Evolutionary conservation across 1,140 invertebrate genomes (phyloP), one percentile per base, ranked within the genome.

Genomic region (Drosophila pseudoananassae): DNA sequence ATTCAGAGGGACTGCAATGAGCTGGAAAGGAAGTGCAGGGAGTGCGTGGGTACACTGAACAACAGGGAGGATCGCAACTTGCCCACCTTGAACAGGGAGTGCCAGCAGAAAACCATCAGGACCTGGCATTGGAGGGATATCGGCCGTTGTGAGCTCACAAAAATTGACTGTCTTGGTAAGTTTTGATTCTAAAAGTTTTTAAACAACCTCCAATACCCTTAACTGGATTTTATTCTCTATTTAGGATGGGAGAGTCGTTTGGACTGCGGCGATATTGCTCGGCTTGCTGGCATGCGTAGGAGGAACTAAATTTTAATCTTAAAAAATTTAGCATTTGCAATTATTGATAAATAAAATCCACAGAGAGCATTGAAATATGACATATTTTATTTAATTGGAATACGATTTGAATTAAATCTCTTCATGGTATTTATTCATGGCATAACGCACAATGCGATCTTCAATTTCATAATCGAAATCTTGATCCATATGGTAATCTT

Each of bases 41-140:
- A 25, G 6, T 76, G 73, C 12, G 51, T 70, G 17, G 40, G 38
- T 1, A 38, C 20, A 6, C 14, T 66, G 0, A 51, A 52, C 27
- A 63, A 64, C 6, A 0, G 23, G 0, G 15, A 12, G 5, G 63
- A 66, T 38, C 33, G 45, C 20, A 31, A 10, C 8, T n/a, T 49
- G 36, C 55, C 55, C 10, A 12, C 14, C 4, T 7, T 76, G 9
- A 76, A 76, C 17, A 53, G 25, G 27, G 31, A 47, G 23, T 77
- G 74, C 57, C 50, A 52, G 5, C 1, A 4, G 2, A 76, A 8
- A 20, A 45, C 47, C 7, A 31, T 33, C n/a, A 33, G 7, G 1
- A 40, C 43, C 9, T 77, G 74, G 74, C 6, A 27, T 8, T 77
- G 74, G 74, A 68, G 64, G 17, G 17, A 77, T 36, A 10, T 77